Percentiles rank a stretch among this genome's conserved stretches.
phyloP scores from a whole-genome alignment of 2,888 invertebrate species.

The Disparrhopalites patrizii region DNA sequence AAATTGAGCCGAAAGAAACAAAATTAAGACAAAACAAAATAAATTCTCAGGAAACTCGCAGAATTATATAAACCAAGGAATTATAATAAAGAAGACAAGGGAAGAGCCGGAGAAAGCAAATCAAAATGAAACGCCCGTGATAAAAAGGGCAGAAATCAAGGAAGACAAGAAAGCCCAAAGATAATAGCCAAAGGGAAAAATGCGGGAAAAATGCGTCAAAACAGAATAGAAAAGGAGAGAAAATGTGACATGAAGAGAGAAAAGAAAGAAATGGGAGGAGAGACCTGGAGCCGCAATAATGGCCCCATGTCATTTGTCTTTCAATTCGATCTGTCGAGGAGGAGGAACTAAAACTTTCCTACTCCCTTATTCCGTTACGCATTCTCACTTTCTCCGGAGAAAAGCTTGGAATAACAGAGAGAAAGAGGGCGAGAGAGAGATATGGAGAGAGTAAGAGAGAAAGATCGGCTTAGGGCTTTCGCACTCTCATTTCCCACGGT shows the following conservation, averaged over 20 bases:
- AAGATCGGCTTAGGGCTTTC: constrained; percentile 1
- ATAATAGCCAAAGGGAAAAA: too few species aligned
- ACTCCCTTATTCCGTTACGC: constrained; percentile 21
- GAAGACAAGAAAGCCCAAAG: too few species aligned
- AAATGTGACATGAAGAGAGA: not conserved
- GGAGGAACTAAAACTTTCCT: constrained; percentile 28
- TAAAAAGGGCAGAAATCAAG: too few species aligned
- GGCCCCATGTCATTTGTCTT: constrained; percentile 31
- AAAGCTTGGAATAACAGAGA: too few species aligned
- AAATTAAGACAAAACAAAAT: too few species aligned
- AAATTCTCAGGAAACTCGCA: too few species aligned
- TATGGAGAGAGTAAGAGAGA: not conserved
- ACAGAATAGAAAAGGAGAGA: not conserved
- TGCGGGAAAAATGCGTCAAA: too few species aligned
- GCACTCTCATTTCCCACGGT: constrained; percentile 4
- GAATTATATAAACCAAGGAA: too few species aligned
- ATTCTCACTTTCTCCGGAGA: constrained; percentile 26
- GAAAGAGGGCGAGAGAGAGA: not conserved
- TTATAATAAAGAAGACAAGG: too few species aligned
- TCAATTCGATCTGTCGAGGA: constrained; percentile 32
- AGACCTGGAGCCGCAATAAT: constrained; percentile 26
- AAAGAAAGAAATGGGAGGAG: not conserved
- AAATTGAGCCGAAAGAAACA: too few species aligned
- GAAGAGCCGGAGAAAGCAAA: too few species aligned
- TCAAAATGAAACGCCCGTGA: too few species aligned